These are phyloP conservation scores for Amphipyra tragopoginis DNA, from an alignment of 2,888 invertebrate species.

Conservation along the genomic window DNA sequence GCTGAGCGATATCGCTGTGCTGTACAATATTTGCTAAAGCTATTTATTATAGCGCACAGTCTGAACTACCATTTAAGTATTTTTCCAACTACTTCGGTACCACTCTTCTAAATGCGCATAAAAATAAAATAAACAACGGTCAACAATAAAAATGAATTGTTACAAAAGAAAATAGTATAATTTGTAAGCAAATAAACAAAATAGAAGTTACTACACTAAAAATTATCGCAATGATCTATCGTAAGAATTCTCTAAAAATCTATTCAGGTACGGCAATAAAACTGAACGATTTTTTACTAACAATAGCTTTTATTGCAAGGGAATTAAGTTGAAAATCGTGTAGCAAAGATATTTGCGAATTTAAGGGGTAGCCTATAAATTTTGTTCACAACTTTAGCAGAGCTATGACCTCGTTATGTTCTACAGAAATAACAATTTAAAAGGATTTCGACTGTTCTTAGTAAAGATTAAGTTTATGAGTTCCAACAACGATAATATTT, in stretches of 20 bases:
- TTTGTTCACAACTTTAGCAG: slow-evolving; percentile 27
- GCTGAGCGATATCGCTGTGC: no score
- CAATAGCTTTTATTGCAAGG: neutral
- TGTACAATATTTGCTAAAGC: no score
- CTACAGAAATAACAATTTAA: slow-evolving; percentile 20
- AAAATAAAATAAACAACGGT: slow-evolving; percentile 19
- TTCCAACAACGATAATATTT: neutral
- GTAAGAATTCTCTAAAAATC: slow-evolving; percentile 18
- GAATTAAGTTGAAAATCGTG: slow-evolving; percentile 25
- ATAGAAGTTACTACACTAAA: slow-evolving; percentile 24
- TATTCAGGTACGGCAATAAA: slow-evolving; percentile 48
- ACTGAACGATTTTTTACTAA: slow-evolving; percentile 3
- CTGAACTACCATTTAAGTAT: no score
- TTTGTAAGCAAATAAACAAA: slow-evolving; percentile 45
- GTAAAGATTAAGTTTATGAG: slow-evolving; percentile 19
- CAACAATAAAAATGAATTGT: slow-evolving; percentile 33
- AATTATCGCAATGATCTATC: slow-evolving; percentile 25
- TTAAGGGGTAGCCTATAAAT: slow-evolving; percentile 16
- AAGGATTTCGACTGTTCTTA: slow-evolving; percentile 20
- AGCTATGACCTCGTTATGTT: slow-evolving; percentile 19
- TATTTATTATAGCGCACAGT: no score
- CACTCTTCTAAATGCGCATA: neutral
- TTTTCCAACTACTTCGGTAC: no score
- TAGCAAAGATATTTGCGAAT: slow-evolving; percentile 10
- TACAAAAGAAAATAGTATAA: slow-evolving; percentile 27